These are phyloP conservation scores for Solea solea DNA, from an alignment of 2,113 vertebrate species.

Conservation along the genomic window DNA sequence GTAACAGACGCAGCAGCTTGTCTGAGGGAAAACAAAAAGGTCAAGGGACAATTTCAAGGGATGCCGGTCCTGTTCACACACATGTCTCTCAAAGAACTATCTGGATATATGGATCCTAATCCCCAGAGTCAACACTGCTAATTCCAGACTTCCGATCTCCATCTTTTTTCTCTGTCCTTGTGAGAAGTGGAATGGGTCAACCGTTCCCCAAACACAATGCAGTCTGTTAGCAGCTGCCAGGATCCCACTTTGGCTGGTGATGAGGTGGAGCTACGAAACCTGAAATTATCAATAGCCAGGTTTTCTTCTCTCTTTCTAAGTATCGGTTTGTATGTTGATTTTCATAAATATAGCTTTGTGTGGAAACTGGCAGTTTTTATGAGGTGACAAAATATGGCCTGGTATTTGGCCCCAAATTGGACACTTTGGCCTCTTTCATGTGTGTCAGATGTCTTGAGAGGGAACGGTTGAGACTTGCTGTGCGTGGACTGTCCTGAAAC, in stretches of 20 bases:
- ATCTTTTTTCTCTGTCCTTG: conserved; percentile 29
- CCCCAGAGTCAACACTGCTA: conserved; percentile 62
- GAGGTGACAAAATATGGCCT: conserved; percentile 39
- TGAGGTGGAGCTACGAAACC: not conserved
- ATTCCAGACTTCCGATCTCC: conserved; percentile 53
- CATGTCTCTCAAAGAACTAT: conserved; percentile 48
- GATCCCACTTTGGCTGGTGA: conserved; percentile 3
- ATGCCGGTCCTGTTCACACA: conserved; percentile 38
- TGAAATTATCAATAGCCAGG: not conserved
- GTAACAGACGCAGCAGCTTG: conserved; percentile 4
- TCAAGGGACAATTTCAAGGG: conserved; percentile 46
- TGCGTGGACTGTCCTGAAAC: conserved; percentile 38
- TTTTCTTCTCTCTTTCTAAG: not conserved
- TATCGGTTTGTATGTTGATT: not conserved
- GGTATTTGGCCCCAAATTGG: conserved; percentile 42
- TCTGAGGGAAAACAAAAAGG: conserved; percentile 58
- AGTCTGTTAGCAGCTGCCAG: conserved; percentile 20
- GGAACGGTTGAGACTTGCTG: conserved; percentile 56
- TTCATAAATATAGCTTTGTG: conserved; percentile 16
- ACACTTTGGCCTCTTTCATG: conserved; percentile 48
- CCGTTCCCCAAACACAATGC: conserved; percentile 15
- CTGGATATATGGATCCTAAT: conserved; percentile 68
- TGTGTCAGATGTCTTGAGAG: conserved; percentile 35
- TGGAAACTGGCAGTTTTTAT: conserved; percentile 44
- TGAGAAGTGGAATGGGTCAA: conserved; percentile 49